Conservation (phyloP, 2,113 vertebrate species). For the Pseudopodoces humilis region DNA sequence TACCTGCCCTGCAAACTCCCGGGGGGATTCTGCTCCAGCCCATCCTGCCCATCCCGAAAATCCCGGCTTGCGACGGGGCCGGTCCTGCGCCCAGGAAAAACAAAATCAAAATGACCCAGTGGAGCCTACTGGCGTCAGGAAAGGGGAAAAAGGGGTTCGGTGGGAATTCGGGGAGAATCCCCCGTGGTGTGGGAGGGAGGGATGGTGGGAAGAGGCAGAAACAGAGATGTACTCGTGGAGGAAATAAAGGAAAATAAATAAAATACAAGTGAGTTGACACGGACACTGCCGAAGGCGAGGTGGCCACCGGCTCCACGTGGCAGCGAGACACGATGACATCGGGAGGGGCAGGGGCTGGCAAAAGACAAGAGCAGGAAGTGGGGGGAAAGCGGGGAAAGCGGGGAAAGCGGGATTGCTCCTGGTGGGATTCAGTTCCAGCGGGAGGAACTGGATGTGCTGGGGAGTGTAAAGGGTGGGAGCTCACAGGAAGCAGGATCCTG, state of each 20-base stretch:
- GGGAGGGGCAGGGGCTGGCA: background rate
- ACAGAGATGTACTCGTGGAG: fast-evolving
- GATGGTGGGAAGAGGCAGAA: fast-evolving
- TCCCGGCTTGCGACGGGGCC: fast-evolving
- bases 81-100: fast-evolving
- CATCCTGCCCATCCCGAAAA: background rate
- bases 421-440: fast-evolving
- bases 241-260: background rate
- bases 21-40: fast-evolving
- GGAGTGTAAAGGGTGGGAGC: no score
- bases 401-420: background rate
- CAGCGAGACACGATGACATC: background rate
- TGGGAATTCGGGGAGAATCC: background rate
- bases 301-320: background rate
- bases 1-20: background rate
- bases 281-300: fast-evolving
- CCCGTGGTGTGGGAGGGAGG: fast-evolving
- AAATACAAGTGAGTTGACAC: background rate
- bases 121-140: fast-evolving
- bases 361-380: background rate
- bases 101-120: fast-evolving
- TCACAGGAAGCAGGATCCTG: no score
- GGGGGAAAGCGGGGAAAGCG: background rate
- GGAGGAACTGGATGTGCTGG: background rate
- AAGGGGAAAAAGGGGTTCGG: background rate